phyloP scores from a whole-genome alignment of 2,113 vertebrate genomes.

The Sceloporus undulatus region DNA sequence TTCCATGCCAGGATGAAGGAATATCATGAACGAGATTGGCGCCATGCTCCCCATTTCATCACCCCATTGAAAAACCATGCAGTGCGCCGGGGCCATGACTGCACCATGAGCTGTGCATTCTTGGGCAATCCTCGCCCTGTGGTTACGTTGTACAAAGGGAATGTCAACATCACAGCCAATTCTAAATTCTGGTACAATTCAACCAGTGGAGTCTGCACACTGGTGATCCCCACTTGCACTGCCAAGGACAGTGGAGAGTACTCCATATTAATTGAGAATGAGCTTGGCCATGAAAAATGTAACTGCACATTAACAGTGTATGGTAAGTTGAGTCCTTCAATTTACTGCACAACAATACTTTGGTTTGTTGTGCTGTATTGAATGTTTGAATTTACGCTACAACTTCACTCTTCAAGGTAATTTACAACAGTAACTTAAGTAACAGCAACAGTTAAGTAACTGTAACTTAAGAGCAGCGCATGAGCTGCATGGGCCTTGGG shows the following conservation, averaged over 20 bases:
- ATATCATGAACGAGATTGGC: slow-evolving; percentile 52
- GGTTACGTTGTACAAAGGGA: slow-evolving; percentile 66
- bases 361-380: too few relatives aligned
- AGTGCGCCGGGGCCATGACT: slow-evolving; percentile 60
- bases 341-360: neutral
- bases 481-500: too few relatives aligned
- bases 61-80: slow-evolving; percentile 68
- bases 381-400: too few relatives aligned
- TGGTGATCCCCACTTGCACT: slow-evolving; percentile 70
- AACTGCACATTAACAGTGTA: slow-evolving; percentile 69
- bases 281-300: slow-evolving; percentile 69
- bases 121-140: slow-evolving; percentile 65
- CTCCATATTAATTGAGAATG: slow-evolving; percentile 72
- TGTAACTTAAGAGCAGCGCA: too few relatives aligned
- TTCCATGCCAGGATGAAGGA: slow-evolving; percentile 57
- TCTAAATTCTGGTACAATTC: slow-evolving; percentile 72
- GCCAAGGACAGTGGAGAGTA: slow-evolving; percentile 68
- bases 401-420: too few relatives aligned
- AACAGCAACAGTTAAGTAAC: too few relatives aligned
- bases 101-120: slow-evolving; percentile 76
- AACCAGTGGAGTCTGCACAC: slow-evolving; percentile 64
- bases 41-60: slow-evolving; percentile 72
- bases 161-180: slow-evolving; percentile 63
- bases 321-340: slow-evolving; percentile 49
- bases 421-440: too few relatives aligned